Evolutionary conservation across 2,797 vertebrate genomes (phyloP), one percentile per base, ranked within the genome.

Genomic region (Sebastes baramenuke): DNA sequence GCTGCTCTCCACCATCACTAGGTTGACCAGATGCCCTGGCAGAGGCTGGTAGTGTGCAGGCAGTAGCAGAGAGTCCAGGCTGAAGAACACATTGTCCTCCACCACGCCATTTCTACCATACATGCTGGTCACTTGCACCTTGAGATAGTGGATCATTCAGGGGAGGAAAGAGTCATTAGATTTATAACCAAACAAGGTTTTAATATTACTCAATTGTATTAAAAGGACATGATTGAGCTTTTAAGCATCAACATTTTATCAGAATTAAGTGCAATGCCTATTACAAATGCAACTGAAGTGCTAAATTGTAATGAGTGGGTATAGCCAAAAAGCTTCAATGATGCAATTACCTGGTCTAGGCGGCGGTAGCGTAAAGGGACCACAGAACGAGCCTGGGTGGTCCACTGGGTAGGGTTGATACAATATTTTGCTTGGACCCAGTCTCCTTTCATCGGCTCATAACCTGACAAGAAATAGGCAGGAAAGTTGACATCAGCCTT

Each of bases 401-500:
- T 96, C 95, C 97, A 97, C 0, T 97, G 92, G n/a, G 83, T 85
- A 0, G 95, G 94, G 68, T 95, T 96, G 85, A 99, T 92, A 60
- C 95, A 94, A 84, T 99, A 99, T 72, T 97, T 95, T 0, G 96
- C 97, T 93, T 98, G 95, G 52, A 99, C 97, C 97, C 97, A 99
- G 92, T 99, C 98, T 71, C 98, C 98, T 89, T 96, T 96, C 92
- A 91, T 97, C 56, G 98, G 98, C 72, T 91, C 66, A 76, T 96
- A 99, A 86, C 96, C 98, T 99, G 32, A 66, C 4, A 80, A 5
- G 77, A n/a, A 79, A 70, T 38, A 16, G 20, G 30, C 32, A 70
- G 12, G 9, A 62, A 59, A 60, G 1, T 18, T 61, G 68, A 76
- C 29, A 83, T 60, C 24, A 79, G 54, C 59, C 6, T 78, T 75